Conservation (phyloP, 2,888 invertebrate genomes). For the Napeogenes sylphis region DNA sequence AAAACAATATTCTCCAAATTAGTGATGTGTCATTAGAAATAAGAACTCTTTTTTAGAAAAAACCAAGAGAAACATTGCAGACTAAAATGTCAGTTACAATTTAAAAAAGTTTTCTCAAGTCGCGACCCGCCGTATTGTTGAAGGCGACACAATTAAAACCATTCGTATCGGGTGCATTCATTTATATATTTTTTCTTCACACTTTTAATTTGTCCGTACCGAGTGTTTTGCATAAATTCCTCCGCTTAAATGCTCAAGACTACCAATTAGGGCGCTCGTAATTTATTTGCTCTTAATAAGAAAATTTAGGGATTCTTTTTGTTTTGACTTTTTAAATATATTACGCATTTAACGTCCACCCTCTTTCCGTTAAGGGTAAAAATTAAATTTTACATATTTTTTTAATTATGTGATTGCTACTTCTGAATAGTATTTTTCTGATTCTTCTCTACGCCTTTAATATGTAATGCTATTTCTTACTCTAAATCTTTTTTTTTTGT, state of each 20-base stretch:
- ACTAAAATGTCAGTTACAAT: background rate
- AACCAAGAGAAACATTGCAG: too few relatives aligned
- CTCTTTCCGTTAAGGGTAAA: too few relatives aligned
- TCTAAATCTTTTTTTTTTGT: too few relatives aligned
- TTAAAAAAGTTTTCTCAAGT: background rate
- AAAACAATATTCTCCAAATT: too few relatives aligned
- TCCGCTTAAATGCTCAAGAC: slow-evolving; percentile 56
- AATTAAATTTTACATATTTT: too few relatives aligned
- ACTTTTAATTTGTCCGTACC: slow-evolving; percentile 72
- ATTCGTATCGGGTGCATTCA: slow-evolving; percentile 71
- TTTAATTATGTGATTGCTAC: too few relatives aligned
- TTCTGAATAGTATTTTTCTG: too few relatives aligned
- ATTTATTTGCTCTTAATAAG: slow-evolving; percentile 70
- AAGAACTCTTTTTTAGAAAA: too few relatives aligned
- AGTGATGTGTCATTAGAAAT: too few relatives aligned
- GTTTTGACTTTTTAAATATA: slow-evolving; percentile 9
- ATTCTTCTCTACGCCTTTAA: too few relatives aligned
- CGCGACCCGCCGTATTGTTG: background rate
- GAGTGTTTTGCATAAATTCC: slow-evolving; percentile 74
- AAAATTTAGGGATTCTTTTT: slow-evolving; percentile 43
- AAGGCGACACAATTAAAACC: slow-evolving; percentile 64
- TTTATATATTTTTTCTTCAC: slow-evolving; percentile 63
- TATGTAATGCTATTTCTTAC: too few relatives aligned
- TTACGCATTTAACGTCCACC: too few relatives aligned
- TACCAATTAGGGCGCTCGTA: slow-evolving; percentile 65